Conservation (phyloP, 2,797 vertebrate species). For the Darevskia mixta region DNA sequence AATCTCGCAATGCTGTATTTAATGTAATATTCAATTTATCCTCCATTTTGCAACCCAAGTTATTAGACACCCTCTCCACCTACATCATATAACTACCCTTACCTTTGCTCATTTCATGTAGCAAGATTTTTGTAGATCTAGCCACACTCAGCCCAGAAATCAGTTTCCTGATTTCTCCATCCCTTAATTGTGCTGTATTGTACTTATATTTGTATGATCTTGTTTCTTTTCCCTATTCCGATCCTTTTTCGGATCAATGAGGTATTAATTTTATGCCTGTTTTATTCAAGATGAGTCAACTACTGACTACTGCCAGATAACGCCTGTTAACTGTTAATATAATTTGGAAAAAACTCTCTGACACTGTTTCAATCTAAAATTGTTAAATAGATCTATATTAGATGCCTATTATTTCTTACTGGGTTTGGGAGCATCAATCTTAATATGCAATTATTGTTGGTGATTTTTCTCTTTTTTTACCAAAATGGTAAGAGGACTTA, state of each 20-base stretch:
- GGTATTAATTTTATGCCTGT: neutral
- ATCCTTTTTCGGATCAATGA: neutral
- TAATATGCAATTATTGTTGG: neutral
- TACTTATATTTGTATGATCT: neutral
- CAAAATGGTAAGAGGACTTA: neutral
- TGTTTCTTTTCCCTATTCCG: neutral
- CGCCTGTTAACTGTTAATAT: neutral
- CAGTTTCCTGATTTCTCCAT: neutral
- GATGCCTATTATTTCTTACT: neutral
- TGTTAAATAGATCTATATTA: neutral
- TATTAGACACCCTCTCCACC: neutral
- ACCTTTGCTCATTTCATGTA: neutral
- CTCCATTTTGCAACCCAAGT: neutral
- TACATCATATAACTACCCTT: neutral
- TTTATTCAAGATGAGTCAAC: neutral
- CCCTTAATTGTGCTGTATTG: neutral
- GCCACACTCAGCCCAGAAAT: neutral
- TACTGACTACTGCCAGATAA: neutral
- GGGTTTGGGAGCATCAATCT: constrained; percentile 4
- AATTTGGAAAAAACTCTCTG: neutral
- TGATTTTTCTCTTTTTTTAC: neutral
- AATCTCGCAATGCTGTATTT: neutral
- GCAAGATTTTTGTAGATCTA: neutral
- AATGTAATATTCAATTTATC: neutral
- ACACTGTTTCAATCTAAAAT: neutral